phyloP scores from a whole-genome alignment of 2,797 vertebrate genomes.

The Ciconia nigra region DNA sequence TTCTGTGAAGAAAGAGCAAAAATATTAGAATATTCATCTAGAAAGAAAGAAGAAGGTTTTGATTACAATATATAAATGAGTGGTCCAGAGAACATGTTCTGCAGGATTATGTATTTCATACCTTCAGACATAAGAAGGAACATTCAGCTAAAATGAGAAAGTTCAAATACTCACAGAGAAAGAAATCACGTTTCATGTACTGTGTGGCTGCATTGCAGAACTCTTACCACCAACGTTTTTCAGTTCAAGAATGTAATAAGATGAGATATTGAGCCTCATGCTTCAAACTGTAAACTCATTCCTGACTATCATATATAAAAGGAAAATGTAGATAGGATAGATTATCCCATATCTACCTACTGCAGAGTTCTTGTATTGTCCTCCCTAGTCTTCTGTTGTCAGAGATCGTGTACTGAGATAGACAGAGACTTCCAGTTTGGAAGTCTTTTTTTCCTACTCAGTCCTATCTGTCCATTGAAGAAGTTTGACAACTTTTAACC shows the following conservation, averaged over 20 bases:
- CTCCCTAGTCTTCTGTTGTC: background rate
- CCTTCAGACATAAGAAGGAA: background rate
- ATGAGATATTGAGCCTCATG: background rate
- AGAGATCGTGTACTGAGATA: background rate
- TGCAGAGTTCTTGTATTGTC: background rate
- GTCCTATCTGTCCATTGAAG: background rate
- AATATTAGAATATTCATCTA: background rate
- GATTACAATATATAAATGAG: background rate
- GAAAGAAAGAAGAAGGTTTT: background rate
- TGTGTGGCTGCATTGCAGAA: background rate
- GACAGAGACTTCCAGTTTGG: background rate
- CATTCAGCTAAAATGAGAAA: background rate
- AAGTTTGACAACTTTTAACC: background rate
- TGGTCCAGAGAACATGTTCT: background rate
- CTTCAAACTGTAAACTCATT: background rate
- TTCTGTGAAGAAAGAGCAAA: background rate
- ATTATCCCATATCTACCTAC: background rate
- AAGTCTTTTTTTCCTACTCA: background rate
- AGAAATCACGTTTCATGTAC: background rate
- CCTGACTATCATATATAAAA: background rate
- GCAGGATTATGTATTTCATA: background rate
- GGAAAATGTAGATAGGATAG: background rate
- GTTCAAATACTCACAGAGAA: background rate
- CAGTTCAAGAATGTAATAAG: background rate
- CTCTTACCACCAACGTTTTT: background rate